These are phyloP conservation scores for Ariopsis seemanni DNA, from an alignment of 2,113 vertebrate genomes.

Conservation along the genomic window DNA sequence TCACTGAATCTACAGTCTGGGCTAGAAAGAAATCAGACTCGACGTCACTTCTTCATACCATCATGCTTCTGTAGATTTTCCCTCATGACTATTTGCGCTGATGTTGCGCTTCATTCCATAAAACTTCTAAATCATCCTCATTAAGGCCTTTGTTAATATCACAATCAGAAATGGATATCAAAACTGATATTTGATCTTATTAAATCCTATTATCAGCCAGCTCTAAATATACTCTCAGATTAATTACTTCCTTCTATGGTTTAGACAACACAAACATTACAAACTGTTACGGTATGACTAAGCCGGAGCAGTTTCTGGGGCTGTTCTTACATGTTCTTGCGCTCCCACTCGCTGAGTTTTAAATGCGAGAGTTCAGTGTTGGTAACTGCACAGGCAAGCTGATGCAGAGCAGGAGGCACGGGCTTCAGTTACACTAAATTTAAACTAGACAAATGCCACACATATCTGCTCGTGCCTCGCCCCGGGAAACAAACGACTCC, in stretches of 20 bases:
- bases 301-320: background rate
- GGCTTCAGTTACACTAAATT: slow-evolving; percentile 83
- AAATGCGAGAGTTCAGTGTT: slow-evolving; percentile 62
- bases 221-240: background rate
- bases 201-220: background rate
- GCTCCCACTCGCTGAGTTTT: background rate
- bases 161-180: background rate
- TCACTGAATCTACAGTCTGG: background rate
- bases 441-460: slow-evolving; percentile 82
- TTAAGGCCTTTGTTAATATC: background rate
- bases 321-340: background rate
- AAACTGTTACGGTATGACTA: background rate
- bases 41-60: background rate
- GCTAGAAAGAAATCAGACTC: background rate
- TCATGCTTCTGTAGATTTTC: background rate
- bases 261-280: background rate
- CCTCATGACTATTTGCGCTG: background rate
- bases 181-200: background rate
- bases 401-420: slow-evolving; percentile 68
- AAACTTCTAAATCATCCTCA: background rate
- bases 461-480: slow-evolving; percentile 77
- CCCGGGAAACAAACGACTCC: slow-evolving; percentile 74
- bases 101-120: background rate
- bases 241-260: background rate
- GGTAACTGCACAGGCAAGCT: slow-evolving; percentile 68